phyloP scores from a whole-genome alignment of 2,888 invertebrate genomes.

The Aphodius granarius region DNA sequence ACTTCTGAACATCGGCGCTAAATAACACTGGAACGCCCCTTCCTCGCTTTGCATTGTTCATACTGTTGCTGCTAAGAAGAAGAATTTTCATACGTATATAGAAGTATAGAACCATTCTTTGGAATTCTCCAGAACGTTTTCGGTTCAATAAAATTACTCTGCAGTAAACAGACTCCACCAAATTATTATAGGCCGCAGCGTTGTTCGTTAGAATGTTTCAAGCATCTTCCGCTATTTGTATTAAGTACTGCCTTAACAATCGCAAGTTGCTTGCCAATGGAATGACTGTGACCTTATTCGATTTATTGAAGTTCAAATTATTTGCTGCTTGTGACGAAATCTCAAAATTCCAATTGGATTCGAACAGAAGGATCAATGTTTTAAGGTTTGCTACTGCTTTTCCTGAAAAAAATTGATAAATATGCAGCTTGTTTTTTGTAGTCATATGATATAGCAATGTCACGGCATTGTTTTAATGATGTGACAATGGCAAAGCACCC shows the following conservation, averaged over 20 bases:
- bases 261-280: conserved; percentile 28
- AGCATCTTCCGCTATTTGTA: conserved; percentile 2
- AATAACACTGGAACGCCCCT: conserved; percentile 27
- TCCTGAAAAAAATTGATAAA: conserved; percentile 7
- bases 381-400: conserved; percentile 29
- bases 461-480: conserved; percentile 29
- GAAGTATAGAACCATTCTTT: too few relatives aligned
- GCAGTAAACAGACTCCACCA: too few relatives aligned
- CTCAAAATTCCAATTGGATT: too few relatives aligned
- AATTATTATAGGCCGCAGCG: too few relatives aligned
- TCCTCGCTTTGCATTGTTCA: too few relatives aligned
- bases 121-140: too few relatives aligned
- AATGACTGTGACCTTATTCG: conserved; percentile 28
- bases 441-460: conserved; percentile 24
- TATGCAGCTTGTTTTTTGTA: conserved; percentile 16
- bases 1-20: conserved; percentile 22
- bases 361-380: conserved; percentile 28
- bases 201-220: too few relatives aligned
- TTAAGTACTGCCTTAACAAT: conserved; percentile 26
- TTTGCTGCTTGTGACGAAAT: too few relatives aligned
- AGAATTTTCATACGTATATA: too few relatives aligned
- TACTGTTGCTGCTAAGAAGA: too few relatives aligned
- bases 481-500: conserved; percentile 10
- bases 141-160: too few relatives aligned
- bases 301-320: too few relatives aligned